phyloP scores from a whole-genome alignment of 2,797 vertebrate species.

The Prunella strophiata region DNA sequence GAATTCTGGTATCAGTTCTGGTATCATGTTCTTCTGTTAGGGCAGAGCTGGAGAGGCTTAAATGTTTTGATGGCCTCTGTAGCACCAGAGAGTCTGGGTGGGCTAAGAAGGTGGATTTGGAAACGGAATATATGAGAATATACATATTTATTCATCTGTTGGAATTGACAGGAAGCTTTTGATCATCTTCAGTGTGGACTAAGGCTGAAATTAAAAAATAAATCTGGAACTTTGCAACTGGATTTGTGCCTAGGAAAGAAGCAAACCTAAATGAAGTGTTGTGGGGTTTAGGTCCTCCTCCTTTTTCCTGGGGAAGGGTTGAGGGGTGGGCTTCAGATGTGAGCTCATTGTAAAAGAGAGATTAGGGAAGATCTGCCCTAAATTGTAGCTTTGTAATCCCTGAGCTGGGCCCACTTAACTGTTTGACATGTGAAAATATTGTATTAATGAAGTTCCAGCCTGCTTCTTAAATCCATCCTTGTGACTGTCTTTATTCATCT shows the following conservation, averaged over 20 bases:
- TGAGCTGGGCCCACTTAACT: background rate
- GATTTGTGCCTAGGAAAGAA: background rate
- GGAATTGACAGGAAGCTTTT: background rate
- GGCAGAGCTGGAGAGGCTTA: background rate
- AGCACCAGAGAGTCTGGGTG: background rate
- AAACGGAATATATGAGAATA: background rate
- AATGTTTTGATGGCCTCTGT: background rate
- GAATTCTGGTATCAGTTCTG: background rate
- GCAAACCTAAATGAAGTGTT: background rate
- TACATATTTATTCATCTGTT: background rate
- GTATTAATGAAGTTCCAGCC: constrained; percentile 59
- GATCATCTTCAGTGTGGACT: background rate
- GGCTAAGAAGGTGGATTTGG: background rate
- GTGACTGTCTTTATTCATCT: constrained; percentile 60
- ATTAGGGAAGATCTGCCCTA: constrained; percentile 11
- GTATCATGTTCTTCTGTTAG: background rate
- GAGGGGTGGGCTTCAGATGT: background rate
- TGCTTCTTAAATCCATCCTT: constrained; percentile 60
- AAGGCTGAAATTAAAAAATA: background rate
- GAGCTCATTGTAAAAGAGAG: background rate
- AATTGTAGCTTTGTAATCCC: constrained; percentile 8
- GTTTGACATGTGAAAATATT: constrained; percentile 59
- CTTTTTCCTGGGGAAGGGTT: background rate
- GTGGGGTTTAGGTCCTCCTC: background rate
- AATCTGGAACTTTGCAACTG: background rate